Evolutionary conservation across 2,888 invertebrate species (phyloP).

Genomic region (Leptothorax acervorum): DNA sequence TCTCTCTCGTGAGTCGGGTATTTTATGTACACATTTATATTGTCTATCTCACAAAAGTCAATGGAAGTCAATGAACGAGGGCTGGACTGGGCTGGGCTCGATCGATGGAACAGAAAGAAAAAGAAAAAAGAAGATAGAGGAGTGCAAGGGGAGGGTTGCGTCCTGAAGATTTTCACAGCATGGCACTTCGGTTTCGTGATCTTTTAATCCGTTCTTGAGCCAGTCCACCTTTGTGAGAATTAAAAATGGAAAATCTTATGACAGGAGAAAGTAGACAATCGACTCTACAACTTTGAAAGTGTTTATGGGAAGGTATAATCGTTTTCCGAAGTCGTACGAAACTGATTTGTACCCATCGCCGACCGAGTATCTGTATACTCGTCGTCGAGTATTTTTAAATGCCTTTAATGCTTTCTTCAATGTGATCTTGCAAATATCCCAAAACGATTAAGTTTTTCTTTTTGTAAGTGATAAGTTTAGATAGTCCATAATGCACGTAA

Average conservation of each 20-base stretch:
- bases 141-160: slow-evolving; percentile 26
- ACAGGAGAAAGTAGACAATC: slow-evolving; percentile 61
- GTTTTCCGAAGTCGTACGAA: slow-evolving; percentile 25
- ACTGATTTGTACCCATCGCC: slow-evolving; percentile 19
- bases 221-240: slow-evolving; percentile 84
- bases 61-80: slow-evolving; percentile 17
- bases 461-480: not conserved
- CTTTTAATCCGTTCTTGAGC: slow-evolving; percentile 64
- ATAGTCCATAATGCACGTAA: not conserved
- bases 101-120: slow-evolving; percentile 21
- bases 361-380: slow-evolving; percentile 1
- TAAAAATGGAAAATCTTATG: slow-evolving; percentile 75
- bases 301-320: slow-evolving; percentile 8
- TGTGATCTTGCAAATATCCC: not conserved
- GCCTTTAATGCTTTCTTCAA: slow-evolving; percentile 11
- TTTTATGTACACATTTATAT: slow-evolving; percentile 20
- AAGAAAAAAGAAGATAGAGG: slow-evolving; percentile 8
- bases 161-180: slow-evolving; percentile 79
- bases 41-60: slow-evolving; percentile 36
- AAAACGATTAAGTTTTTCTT: slow-evolving; percentile 18
- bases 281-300: slow-evolving; percentile 44
- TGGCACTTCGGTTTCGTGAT: slow-evolving; percentile 79
- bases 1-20: slow-evolving; percentile 78
- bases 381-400: not conserved
- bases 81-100: not conserved